A percentile compares a stretch with the other conserved stretches of the same genome.
Evolutionary conservation across 2,888 invertebrate genomes (phyloP).

Genomic region (Xestoiulus laeticollis): DNA sequence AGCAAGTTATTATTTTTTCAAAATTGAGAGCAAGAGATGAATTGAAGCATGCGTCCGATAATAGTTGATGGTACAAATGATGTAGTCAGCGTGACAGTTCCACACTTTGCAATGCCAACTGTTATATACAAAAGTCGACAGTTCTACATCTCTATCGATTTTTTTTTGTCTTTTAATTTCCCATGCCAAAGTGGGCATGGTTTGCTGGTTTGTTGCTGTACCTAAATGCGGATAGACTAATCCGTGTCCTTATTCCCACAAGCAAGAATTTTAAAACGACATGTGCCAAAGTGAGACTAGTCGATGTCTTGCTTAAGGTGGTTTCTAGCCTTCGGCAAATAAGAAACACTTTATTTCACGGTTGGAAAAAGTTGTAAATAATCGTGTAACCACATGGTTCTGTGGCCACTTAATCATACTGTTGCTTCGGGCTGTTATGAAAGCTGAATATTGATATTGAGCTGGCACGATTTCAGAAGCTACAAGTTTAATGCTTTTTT

Average conservation of each 20-base stretch:
- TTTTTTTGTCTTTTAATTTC: constrained; percentile 39
- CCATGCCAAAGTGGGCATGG: background rate
- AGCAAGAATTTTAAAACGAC: constrained; percentile 10
- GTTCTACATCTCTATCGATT: constrained; percentile 34
- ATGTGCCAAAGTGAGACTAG: constrained; percentile 21
- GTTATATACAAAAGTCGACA: constrained; percentile 35
- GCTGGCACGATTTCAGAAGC: too few species aligned
- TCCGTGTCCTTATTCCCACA: constrained; percentile 4
- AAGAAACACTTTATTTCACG: background rate
- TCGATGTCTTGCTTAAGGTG: constrained; percentile 1
- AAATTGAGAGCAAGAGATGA: background rate
- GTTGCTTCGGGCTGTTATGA: background rate
- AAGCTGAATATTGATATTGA: background rate
- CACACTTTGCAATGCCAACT: constrained; percentile 38
- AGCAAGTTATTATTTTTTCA: background rate
- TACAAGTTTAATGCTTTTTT: too few species aligned
- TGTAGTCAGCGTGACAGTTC: background rate
- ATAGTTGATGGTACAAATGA: background rate
- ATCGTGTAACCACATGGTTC: background rate
- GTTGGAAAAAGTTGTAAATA: background rate
- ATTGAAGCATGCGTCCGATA: background rate
- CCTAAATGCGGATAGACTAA: constrained; percentile 31
- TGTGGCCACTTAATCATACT: background rate
- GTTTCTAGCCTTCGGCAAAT: background rate
- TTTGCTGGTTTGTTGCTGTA: background rate